Evolutionary conservation across 2,797 vertebrate genomes (phyloP), one percentile per base, ranked within the genome.

Genomic region (Merluccius polli): DNA sequence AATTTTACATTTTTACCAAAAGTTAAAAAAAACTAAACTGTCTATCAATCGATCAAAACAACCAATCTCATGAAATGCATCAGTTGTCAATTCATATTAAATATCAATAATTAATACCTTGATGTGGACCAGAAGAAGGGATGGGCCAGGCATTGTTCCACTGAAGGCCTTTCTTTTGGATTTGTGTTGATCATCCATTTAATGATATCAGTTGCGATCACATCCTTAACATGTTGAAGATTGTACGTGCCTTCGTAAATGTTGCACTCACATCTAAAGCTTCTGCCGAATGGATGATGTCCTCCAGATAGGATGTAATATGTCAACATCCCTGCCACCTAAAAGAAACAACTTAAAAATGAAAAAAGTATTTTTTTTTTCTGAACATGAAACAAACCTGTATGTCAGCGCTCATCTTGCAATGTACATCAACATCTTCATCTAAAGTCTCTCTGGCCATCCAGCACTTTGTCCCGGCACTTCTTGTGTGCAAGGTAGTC

Each of bases 301-400:
- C 91, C 90, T 73, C 84, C n/a, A 75, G 93, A 91, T 0, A 93
- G 83, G 75, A 92, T 90, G 11, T 90, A 93, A 72, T 92, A 93
- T 0, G 82, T 70, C 67, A 93, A 80, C 91, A 93, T 92, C 36
- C 93, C 92, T 29, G 91, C 91, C 5, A 91, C 91, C 92, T 93
- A 0, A 70, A 44, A n/a, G 13, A 16, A 41, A 52, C 8, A 65
- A 74, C 0, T 1, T 33, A 24, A 59, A 31, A 15, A 9, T 32
- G 16, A n/a, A 70, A 70, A 70, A 3, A n/a, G 2, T 4, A 32
- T 70, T 21, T 70, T 31, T 8, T 16, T n/a, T 18, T 33, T 21
- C 5, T 59, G 38, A 15, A 24, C 1, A 70, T 7, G 41, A 63
- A 21, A 21, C 72, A 12, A 0, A 91, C 93, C 89, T 93, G 91